Evolutionary conservation across 2,113 vertebrate genomes (phyloP), one percentile per base, ranked within the genome.

Genomic region (Eulemur rufifrons): DNA sequence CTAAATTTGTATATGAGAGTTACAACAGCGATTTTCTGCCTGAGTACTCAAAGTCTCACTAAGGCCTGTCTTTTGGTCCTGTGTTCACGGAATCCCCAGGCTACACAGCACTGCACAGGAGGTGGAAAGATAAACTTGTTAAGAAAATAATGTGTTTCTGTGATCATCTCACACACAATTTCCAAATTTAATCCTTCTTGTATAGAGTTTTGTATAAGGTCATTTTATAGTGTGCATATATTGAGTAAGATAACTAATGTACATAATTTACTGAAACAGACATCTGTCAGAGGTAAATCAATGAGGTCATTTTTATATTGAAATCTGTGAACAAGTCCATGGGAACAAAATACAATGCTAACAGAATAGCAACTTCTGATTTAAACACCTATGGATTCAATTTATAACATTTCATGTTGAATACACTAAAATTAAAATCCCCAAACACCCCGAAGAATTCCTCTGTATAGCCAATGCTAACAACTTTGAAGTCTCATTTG

Each of bases 1-100:
- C 1, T 42, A 76, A 94, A 64, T 89, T 69, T 93, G 80, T 89
- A 9, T 23, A 61, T 32, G 39, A 0, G 11, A 64, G 82, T 76
- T 90, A 66, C 37, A 91, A 74, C 68, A 85, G 86, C 80, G 95
- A 34, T 0, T 95, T 94, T 90, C 77, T 92, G 34, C 84, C 86
- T 91, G 61, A 92, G 9, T n/a, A 39, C 61, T 56, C 88, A 56
- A 50, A 78, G 13, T 76, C 64, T 87, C 54, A 25, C 52, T 63
- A 39, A 42, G 20, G 52, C 42, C 69, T 80, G 14, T 59, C 17
- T 92, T 95, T 91, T 3, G 0, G 7, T 69, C 47, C 69, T 54
- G 0, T 1, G 0, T 88, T 94, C 23, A 0, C 0, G 25, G 54
- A 89, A 37, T 54, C 17, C 32, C 74, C 68, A 74, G 59, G 63